Evolutionary conservation across 2,888 invertebrate species (phyloP), one percentile per base, ranked within the genome.

Genomic region (Xanthostigma xanthostigma): DNA sequence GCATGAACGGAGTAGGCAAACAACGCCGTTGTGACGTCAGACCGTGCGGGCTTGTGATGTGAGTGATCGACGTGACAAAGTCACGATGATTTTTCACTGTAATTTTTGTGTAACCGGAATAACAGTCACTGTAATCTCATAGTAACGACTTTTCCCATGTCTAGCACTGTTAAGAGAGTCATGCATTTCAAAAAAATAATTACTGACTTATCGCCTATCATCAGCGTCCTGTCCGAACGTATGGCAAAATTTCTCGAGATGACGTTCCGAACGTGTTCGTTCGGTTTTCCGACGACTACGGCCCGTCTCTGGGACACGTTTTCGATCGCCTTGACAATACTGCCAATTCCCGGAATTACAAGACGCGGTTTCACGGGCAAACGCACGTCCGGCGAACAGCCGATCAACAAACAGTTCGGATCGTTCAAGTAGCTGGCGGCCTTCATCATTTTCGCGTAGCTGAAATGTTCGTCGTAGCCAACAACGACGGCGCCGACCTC

Each of bases 401-500:
- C 96, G 49, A 97, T 72, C 62, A 94, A 97, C 41, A 88, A 63
- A 57, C 87, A 84, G 12, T 82, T 74, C 0, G 83, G 81, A 57
- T 87, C 74, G 27, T 76, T 76, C 1, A 95, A 74, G 65, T 97
- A 97, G 33, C 84, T 84, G 1, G 89, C 85, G 1, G 96, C 96
- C 67, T 90, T 92, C 62, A 89, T 73, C 62, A 96, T 76, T 70
- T 97, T 97, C 0, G 84, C 78, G 64, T 87, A 94, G 62, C 87
- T 91, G 59, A 97, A 81, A 64, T 94, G 82, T 53, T 85, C 82
- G 68, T 98, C 97, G 64, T 93, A 95, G 2, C 95, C 96, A 38
- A 96, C 90, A 27, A 96, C 75, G 0, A 98, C 97, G 38, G 95
- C 96, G 1, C 89, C 90, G 17, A 97, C 82, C 56, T 88, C 84